phyloP scores from a whole-genome alignment of 2,888 invertebrate species.

The Microchrysa polita region DNA sequence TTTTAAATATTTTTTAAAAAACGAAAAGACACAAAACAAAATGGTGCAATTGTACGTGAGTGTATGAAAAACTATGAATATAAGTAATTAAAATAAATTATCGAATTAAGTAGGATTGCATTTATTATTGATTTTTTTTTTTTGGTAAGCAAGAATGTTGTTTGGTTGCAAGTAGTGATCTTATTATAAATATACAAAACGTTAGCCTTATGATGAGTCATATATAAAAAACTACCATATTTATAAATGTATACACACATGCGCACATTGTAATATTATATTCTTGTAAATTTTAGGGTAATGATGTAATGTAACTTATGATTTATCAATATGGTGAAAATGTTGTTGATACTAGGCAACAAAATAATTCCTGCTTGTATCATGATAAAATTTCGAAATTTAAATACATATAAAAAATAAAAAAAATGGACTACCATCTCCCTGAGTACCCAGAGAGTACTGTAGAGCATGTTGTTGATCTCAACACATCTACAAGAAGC shows the following conservation, averaged over 20 bases:
- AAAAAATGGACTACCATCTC: no score
- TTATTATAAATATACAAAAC: constrained; percentile 11
- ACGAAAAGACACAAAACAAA: constrained; percentile 1
- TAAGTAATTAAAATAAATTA: constrained; percentile 7
- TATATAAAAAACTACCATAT: constrained; percentile 5
- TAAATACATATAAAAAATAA: no score
- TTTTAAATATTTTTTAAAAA: constrained; percentile 37
- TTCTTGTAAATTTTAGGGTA: background rate
- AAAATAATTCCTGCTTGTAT: no score
- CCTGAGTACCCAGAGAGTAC: no score
- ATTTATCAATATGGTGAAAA: constrained; percentile 22
- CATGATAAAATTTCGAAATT: no score
- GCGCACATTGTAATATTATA: constrained; percentile 21
- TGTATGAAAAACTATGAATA: constrained; percentile 4
- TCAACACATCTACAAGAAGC: no score
- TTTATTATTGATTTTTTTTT: background rate
- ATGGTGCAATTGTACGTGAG: background rate
- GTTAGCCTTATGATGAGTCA: background rate
- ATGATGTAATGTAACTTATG: background rate
- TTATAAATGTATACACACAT: background rate
- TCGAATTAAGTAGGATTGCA: background rate
- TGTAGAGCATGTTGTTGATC: no score
- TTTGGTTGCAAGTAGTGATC: constrained; percentile 2
- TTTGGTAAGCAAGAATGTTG: background rate
- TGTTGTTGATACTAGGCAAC: constrained; percentile 35